Conservation (phyloP, 2,797 vertebrate genomes). For the Notoglanidium macrostoma region DNA sequence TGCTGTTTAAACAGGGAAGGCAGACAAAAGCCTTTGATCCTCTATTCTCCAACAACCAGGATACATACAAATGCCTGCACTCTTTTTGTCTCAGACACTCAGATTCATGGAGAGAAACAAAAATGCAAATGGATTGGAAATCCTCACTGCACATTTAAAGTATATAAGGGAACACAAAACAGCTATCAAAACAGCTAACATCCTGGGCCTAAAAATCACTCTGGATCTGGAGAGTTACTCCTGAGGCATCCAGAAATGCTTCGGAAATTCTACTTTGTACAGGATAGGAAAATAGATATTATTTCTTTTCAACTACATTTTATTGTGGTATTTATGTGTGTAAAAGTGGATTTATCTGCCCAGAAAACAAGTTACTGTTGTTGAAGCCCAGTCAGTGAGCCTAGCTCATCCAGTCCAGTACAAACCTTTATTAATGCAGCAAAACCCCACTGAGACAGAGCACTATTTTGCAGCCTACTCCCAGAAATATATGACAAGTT, state of each 20-base stretch:
- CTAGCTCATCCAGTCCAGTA: background rate
- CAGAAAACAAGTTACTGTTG: background rate
- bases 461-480: background rate
- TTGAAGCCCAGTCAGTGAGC: background rate
- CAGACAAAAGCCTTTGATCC: slow-evolving; percentile 25
- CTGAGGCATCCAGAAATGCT: background rate
- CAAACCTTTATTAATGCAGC: background rate
- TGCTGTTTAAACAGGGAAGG: slow-evolving; percentile 22
- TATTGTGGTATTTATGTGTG: background rate
- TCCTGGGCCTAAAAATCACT: background rate
- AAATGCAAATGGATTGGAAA: slow-evolving; percentile 10
- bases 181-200: background rate
- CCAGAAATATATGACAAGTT: background rate
- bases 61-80: slow-evolving; percentile 27
- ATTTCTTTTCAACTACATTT: background rate
- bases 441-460: background rate
- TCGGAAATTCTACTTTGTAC: background rate
- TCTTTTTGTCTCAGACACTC: background rate
- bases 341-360: background rate
- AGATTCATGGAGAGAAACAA: background rate
- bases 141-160: background rate
- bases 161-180: slow-evolving; percentile 1
- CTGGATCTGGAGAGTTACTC: background rate
- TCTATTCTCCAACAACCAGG: slow-evolving; percentile 33
- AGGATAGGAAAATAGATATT: background rate